These are phyloP conservation scores for Apteryx owenii DNA, from an alignment of 2,113 vertebrate species.

Conservation along the genomic window DNA sequence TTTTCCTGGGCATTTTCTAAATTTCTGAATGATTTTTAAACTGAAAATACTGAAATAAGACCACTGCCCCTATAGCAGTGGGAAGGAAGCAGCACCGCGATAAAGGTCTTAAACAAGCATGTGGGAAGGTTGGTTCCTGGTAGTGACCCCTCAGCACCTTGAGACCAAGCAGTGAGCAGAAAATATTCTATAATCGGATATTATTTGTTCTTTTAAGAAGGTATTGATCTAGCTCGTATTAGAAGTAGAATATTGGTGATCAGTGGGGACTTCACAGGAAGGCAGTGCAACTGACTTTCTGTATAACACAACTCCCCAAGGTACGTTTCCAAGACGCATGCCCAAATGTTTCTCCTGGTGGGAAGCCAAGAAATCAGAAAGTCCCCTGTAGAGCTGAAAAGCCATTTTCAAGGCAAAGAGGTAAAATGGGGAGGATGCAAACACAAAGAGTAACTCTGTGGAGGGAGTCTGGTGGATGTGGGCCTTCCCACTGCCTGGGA, in stretches of 20 bases:
- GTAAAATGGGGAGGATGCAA: background rate
- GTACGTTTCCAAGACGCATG: no score
- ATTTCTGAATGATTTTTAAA: background rate
- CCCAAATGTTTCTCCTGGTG: background rate
- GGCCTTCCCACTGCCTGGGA: background rate
- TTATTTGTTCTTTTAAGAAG: background rate
- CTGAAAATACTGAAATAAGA: background rate
- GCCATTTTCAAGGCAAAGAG: background rate
- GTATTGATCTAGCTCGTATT: background rate
- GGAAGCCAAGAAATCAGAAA: background rate
- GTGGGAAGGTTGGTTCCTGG: background rate
- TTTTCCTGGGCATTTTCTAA: background rate
- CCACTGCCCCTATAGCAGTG: accelerated
- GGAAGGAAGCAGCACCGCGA: background rate
- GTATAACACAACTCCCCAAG: background rate
- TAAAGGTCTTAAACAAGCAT: background rate
- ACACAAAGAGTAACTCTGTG: background rate
- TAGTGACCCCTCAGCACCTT: background rate
- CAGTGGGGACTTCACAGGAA: background rate
- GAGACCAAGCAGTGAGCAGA: background rate
- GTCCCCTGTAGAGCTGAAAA: background rate
- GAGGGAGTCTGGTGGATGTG: background rate
- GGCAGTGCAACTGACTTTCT: background rate
- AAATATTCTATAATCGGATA: background rate
- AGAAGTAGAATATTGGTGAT: background rate